Evolutionary conservation across 2,888 invertebrate genomes (phyloP), one percentile per base, ranked within the genome.

Genomic region (Leptothorax acervorum): DNA sequence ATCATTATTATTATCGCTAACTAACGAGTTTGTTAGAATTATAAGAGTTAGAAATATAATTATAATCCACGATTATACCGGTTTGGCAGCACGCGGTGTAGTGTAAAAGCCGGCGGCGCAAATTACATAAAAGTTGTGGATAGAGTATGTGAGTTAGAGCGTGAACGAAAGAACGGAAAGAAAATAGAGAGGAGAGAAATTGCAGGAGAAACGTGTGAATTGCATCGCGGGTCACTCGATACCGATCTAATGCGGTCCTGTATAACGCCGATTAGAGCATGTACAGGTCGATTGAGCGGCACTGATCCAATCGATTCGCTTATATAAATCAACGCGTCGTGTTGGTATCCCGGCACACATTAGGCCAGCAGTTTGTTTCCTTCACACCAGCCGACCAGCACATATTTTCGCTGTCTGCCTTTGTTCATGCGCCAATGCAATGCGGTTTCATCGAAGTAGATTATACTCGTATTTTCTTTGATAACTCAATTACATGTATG

Each of bases 311-410:
- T 81, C 86, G 87, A 87, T 90, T 73, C 85, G 57, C 60, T 71
- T 68, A 86, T 88, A 91, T 93, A 94, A 92, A 93, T 93, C 93
- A 92, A 91, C 90, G 90, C 90, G 89, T 71, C 75, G 85, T 62
- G 85, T 57, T 65, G 68, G 76, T 82, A 82, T 79, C 82, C 83
- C 82, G 57, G 63, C 76, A 87, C 83, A 85, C 82, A 86, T 62
- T 73, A 78, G 81, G 68, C 62, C 55, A 62, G 57, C 71, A 83
- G 82, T 82, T 86, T 66, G 79, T 63, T 79, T 75, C 53, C 70
- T 57, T 73, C 15, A n/a, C 78, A 42, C 73, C 23, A 23, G 60
- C 73, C 71, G 60, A 28, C 39, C 60, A 39, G 15, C 51, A 73
- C 79, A 73, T 73, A 81, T 81, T 81, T 81, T 73, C 79, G 28